A percentile compares a stretch with the other conserved stretches of the same genome.
These are phyloP conservation scores for Takifugu ocellatus DNA, from an alignment of 2,797 vertebrate genomes.

Conservation along the genomic window DNA sequence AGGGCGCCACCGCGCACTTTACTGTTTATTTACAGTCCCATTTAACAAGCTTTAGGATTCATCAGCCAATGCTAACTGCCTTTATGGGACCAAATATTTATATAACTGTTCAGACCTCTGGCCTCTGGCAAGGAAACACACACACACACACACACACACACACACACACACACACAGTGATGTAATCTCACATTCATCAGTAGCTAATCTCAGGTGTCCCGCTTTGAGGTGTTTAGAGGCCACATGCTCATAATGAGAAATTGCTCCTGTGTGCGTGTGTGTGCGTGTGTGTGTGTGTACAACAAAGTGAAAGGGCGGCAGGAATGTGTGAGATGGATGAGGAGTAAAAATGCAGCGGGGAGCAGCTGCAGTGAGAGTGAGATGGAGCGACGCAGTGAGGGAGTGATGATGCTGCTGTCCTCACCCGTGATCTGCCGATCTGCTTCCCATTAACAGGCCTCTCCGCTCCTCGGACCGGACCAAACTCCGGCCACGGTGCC, in stretches of 20 bases:
- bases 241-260: constrained; percentile 16
- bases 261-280: constrained; percentile 25
- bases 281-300: constrained; percentile 1
- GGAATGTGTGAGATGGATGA: constrained; percentile 14
- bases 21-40: constrained; percentile 75
- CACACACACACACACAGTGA: constrained; percentile 12
- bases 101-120: constrained; percentile 47
- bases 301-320: constrained; percentile 2
- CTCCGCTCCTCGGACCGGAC: constrained; percentile 16
- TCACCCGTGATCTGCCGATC: constrained; percentile 33
- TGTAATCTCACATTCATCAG: no score
- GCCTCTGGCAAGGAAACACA: constrained; percentile 42
- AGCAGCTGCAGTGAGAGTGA: constrained; percentile 17
- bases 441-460: constrained; percentile 47
- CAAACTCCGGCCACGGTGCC: not conserved
- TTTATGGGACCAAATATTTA: constrained; percentile 71
- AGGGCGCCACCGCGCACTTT: constrained; percentile 44
- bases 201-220: no score
- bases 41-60: constrained; percentile 74
- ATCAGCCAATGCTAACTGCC: constrained; percentile 62
- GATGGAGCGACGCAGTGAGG: constrained; percentile 28
- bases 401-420: constrained; percentile 38
- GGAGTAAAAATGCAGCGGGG: not conserved
- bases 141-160: constrained; percentile 22
- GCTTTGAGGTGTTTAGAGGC: no score